phyloP scores from a whole-genome alignment of 1,140 invertebrate genomes.

The Dermatophagoides farinae region DNA sequence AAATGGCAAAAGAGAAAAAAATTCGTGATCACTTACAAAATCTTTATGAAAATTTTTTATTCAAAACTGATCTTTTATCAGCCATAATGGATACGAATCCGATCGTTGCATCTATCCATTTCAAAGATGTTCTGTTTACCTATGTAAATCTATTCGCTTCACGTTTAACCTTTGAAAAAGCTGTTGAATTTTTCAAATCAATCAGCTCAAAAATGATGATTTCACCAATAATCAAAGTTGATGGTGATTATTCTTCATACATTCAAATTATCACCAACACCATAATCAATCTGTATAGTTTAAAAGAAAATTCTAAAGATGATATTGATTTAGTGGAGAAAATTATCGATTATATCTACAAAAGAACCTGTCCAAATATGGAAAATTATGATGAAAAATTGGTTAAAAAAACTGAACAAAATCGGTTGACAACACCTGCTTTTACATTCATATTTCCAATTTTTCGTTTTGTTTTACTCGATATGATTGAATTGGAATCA shows the following conservation, averaged over 20 bases:
- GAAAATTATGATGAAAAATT: conserved; percentile 18
- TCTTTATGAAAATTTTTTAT: conserved; percentile 39
- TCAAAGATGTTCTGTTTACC: conserved; percentile 20
- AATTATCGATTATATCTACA: conserved; percentile 18
- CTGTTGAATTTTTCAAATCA: conserved; percentile 36
- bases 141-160: conserved; percentile 26
- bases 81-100: conserved; percentile 39
- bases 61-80: conserved; percentile 39
- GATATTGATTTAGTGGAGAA: conserved; percentile 32
- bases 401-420: conserved; percentile 13
- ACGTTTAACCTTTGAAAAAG: conserved; percentile 26
- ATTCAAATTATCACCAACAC: conserved; percentile 43
- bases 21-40: conserved; percentile 42
- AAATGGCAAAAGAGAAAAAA: conserved; percentile 59
- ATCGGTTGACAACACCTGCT: conserved; percentile 40
- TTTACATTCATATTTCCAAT: conserved; percentile 67
- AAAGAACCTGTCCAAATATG: conserved; percentile 37
- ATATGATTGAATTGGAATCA: conserved; percentile 16
- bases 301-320: conserved; percentile 52
- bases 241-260: conserved; percentile 9
- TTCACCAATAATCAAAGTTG: conserved; percentile 25
- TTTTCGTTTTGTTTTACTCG: conserved; percentile 40
- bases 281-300: conserved; percentile 46
- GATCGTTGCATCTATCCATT: conserved; percentile 31
- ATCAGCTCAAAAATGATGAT: conserved; percentile 27